Evolutionary conservation across 1,140 invertebrate species (phyloP).

Genomic region (Rhopalosiphum padi): DNA sequence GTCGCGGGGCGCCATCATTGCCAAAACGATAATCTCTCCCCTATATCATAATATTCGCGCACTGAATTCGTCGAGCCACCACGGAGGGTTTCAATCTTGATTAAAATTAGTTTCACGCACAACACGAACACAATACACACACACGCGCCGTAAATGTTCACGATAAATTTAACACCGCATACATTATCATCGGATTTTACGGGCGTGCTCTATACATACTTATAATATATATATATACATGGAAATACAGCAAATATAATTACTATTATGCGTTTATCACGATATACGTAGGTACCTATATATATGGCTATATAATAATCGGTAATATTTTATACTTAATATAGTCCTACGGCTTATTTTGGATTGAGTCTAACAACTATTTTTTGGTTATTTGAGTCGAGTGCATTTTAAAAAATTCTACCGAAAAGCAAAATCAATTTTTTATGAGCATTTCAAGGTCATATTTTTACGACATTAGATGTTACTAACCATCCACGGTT

Average conservation of each 20-base stretch:
- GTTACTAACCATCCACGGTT: no score
- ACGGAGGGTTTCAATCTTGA: neutral
- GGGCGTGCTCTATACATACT: neutral
- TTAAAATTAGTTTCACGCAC: slow-evolving; percentile 12
- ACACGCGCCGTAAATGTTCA: neutral
- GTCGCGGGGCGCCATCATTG: neutral
- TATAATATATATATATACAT: no score
- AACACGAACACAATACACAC: neutral
- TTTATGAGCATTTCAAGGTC: no score
- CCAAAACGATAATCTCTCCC: slow-evolving; percentile 1
- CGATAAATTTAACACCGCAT: slow-evolving; percentile 10
- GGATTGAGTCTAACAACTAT: no score
- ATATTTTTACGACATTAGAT: no score
- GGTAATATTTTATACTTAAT: no score
- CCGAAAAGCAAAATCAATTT: no score
- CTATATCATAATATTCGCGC: neutral
- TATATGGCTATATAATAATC: neutral
- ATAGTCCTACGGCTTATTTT: no score
- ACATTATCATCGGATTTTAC: slow-evolving; percentile 4
- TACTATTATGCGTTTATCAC: neutral
- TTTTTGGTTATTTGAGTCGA: no score
- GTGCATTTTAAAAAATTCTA: no score
- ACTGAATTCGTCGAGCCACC: neutral
- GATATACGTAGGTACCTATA: neutral
- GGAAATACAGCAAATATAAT: neutral